Evolutionary conservation across 2,888 invertebrate genomes (phyloP), one percentile per base, ranked within the genome.

Genomic region (Polyploca ridens): DNA sequence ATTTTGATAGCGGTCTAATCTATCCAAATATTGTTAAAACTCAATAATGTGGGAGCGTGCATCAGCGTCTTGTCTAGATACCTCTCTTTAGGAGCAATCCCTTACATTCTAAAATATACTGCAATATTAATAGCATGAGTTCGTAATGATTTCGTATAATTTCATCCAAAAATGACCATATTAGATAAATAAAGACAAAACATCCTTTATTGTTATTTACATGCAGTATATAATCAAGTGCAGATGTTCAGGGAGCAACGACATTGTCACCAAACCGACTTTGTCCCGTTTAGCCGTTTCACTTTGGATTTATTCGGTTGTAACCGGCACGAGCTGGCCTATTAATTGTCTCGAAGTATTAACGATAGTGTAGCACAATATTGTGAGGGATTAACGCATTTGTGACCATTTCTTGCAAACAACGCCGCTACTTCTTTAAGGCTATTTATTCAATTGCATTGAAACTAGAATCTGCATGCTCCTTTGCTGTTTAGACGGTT

Each of bases 341-440:
- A 73, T 79, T 87, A 90, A 91, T 90, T 90, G 88, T 79, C 78
- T 64, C 72, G 68, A 78, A 75, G 81, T 77, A 84, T 85, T 83
- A 86, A 85, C 77, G 71, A 85, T 85, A 77, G 79, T 70, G 82
- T 83, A 71, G 83, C 84, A 78, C 54, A 3, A 54, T 54, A 54
- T 54, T 14, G 14, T 83, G 86, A 78, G 74, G 67, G 76, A 81
- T 83, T 77, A 83, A 78, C 76, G 77, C 77, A 76, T n/a, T 63
- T 69, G 64, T 66, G 63, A 61, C 72, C 70, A 67, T 73, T 70
- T 70, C 72, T 73, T 71, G 70, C 63, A 54, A 57, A 19, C 62
- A 58, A 66, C 64, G 75, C 75, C 74, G 46, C 5, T 46, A 46
- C 7, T 6, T 46, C 10, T 46, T 5, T n/a, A n/a, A 46, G 6